Evolutionary conservation across 1,140 invertebrate species (phyloP).

Genomic region (Brachionus koreanus): DNA sequence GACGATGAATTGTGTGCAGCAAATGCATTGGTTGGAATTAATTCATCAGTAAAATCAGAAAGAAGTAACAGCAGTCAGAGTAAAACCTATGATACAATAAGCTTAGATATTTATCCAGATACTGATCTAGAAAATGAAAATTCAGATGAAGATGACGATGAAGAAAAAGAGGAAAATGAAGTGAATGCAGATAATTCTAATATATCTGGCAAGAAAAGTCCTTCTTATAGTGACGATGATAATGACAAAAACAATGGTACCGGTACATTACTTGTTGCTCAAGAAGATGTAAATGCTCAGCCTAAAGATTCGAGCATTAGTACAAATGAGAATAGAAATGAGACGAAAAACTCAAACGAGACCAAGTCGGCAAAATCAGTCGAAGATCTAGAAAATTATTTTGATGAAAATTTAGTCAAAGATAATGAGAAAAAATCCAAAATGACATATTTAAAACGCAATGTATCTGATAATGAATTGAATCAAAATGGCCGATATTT

Average conservation of each 20-base stretch:
- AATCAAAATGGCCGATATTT: conserved; percentile 61
- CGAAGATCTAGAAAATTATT: background rate
- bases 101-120: background rate
- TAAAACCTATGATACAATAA: conserved; percentile 11
- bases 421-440: background rate
- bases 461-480: background rate
- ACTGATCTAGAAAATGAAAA: conserved; percentile 4
- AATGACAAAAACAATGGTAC: background rate
- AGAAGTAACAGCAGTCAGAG: background rate
- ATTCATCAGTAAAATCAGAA: background rate
- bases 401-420: background rate
- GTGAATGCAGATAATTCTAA: conserved; percentile 69
- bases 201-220: background rate
- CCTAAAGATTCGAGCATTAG: background rate
- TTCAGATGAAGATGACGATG: background rate
- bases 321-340: background rate
- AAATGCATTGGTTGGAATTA: conserved; percentile 34
- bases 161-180: conserved; percentile 60
- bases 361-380: background rate
- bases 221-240: background rate
- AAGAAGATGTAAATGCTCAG: background rate
- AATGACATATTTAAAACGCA: conserved; percentile 39
- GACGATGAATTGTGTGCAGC: conserved; percentile 37
- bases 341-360: background rate
- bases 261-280: background rate